Percentiles rank a stretch among this genome's conserved stretches.
These are phyloP conservation scores for Enteromius argenteus DNA, from an alignment of 2,797 vertebrate species.

Conservation along the genomic window DNA sequence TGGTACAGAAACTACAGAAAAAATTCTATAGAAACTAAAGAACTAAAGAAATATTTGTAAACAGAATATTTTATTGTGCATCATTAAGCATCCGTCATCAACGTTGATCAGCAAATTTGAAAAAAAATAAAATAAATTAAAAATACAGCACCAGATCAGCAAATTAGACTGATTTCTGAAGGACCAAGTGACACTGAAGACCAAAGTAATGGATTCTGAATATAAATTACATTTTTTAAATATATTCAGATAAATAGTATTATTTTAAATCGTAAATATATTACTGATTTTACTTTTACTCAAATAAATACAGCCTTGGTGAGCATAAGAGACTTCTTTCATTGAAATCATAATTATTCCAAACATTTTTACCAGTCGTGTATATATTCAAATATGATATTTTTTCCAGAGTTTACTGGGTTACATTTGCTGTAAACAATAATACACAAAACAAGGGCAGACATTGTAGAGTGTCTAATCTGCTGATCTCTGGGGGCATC, in stretches of 20 bases:
- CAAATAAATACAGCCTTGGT: background rate
- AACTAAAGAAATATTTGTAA: background rate
- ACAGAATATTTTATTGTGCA: background rate
- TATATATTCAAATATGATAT: background rate
- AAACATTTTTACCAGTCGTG: background rate
- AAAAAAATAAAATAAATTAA: background rate
- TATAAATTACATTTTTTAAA: background rate
- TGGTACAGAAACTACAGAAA: background rate
- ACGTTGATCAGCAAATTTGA: background rate
- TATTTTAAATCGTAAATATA: background rate
- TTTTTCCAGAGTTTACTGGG: background rate
- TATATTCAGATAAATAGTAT: background rate
- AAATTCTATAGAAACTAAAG: background rate
- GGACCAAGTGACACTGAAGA: background rate
- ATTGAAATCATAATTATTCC: background rate
- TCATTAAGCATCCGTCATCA: background rate
- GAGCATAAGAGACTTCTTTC: background rate
- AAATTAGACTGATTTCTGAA: background rate
- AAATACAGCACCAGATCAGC: background rate
- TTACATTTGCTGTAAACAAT: slow-evolving; percentile 16
- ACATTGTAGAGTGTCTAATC: slow-evolving; percentile 41
- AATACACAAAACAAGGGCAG: slow-evolving; percentile 31
- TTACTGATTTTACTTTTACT: background rate
- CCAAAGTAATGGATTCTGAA: background rate
- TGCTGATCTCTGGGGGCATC: slow-evolving; percentile 59